Base-by-base conservation (phyloP, 2,888 invertebrate species). In the Acleris literana region DNA sequence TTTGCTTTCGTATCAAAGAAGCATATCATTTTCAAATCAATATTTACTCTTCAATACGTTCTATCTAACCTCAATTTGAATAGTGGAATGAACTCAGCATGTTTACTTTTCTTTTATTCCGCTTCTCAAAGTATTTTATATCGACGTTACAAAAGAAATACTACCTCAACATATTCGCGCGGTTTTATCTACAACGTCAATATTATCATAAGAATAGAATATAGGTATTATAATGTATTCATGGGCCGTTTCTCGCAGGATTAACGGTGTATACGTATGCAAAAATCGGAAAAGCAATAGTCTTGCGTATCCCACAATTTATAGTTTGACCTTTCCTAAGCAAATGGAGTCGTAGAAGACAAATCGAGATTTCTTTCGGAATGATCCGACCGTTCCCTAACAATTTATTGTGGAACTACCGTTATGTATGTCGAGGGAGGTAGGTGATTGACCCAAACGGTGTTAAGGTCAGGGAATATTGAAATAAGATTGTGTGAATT, bases 311-410 rank as follows among this genome's bases (percentile, higher is more conserved):
- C 17, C n/a, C 53, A 44, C 62, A 58, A 68, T 68, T 62, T 69
- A 68, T 64, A 54, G 58, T 58, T 58, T 59, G 64, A 67, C 60
- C 66, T 69, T 66, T 60, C 43, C 22, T 56, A 53, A 57, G 66
- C 59, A 63, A 69, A 78, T 76, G 73, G 73, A 77, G 76, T 71
- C 68, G 73, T 75, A 69, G 61, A 68, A 76, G 77, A 80, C 75
- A 79, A 80, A 79, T 78, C 75, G 77, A 64, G 71, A 76, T 70
- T 73, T 73, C 71, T 71, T 72, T 70, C 69, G 65, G 69, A 71
- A 74, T 71, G 72, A 74, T 72, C 70, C 70, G 51, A 64, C 69
- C 72, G 71, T 73, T 59, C 58, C 68, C 62, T 59, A 29, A 61
- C 66, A 57, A 56, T 66, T 66, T 57, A 53, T 52, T 57, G 51